Conservation (phyloP, 2,888 invertebrate species). For the Odontothrips loti region DNA sequence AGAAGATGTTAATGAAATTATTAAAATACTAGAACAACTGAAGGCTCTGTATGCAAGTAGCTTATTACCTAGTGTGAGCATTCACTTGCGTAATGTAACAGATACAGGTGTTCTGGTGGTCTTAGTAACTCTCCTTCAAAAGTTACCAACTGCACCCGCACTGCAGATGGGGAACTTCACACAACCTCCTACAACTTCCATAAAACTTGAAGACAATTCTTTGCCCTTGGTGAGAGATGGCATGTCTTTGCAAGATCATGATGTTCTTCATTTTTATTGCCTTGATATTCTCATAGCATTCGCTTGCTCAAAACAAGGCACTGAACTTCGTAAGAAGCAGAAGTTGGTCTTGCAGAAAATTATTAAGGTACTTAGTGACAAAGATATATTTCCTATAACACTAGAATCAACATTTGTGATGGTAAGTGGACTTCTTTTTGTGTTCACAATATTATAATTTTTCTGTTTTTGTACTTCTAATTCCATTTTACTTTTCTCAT, state of each 20-base stretch:
- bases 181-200: background rate
- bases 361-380: background rate
- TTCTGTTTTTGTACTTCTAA: conserved; percentile 35
- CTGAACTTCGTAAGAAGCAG: background rate
- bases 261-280: background rate
- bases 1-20: background rate
- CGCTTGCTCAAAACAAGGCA: background rate
- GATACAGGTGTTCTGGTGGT: background rate
- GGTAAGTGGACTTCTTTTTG: background rate
- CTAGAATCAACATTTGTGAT: background rate
- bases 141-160: background rate
- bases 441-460: background rate
- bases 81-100: background rate
- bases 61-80: background rate
- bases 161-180: background rate
- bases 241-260: background rate
- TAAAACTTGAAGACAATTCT: background rate
- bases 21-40: background rate
- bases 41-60: background rate
- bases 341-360: background rate
- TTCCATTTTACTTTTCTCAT: background rate
- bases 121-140: background rate
- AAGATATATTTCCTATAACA: background rate
- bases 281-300: background rate
- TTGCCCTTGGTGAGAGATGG: background rate